Evolutionary conservation across 2,888 invertebrate species (phyloP), one percentile per base, ranked within the genome.

Genomic region (Synanthedon formicaeformis): DNA sequence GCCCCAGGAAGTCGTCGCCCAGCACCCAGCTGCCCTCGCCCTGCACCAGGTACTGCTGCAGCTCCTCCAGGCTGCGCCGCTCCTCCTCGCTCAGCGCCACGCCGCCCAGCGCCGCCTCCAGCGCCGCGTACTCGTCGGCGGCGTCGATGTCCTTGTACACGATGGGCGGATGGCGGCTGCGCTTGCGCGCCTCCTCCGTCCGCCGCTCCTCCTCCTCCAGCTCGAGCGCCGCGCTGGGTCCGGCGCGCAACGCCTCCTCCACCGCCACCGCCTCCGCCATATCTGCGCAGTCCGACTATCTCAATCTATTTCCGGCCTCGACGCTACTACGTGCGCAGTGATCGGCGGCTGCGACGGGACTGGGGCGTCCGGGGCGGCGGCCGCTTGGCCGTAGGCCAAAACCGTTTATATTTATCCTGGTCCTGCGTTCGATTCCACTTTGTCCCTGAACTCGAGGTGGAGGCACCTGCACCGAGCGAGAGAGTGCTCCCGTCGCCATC

Each of bases 1-100:
- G 58, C 13, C 90, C 88, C 50, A 96, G 89, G 79, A 96, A 97
- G 64, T 94, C 93, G 67, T 96, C 96, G 10, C 96, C 94, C 18
- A 97, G 89, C 54, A 96, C 95, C 97, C 97, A 97, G 67, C 95
- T 95, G 54, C 96, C 97, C 73, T 96, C 96, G 64, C 95, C 94
- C 61, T 93, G 94, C 62, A 96, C 88, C 75, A 96, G 91, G 81
- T 96, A 97, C 78, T 95, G 95, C 71, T 93, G 92, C 64, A 97
- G 83, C 83, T 97, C 96, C 65, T 93, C 92, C 71, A 96, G 82
- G 61, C 92, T 93, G 64, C 89, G 89, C 69, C 90, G 90, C 73
- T 96, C 96, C 56, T 94, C 94, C 11, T 91, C 89, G 52, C 89
- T 89, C 58, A 96, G 85, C 74, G 92, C 91, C 40, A 92, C 92